Percentiles rank a stretch among this genome's conserved stretches.
These are phyloP conservation scores for Halyomorpha halys DNA, from an alignment of 1,140 invertebrate species.

Conservation along the genomic window DNA sequence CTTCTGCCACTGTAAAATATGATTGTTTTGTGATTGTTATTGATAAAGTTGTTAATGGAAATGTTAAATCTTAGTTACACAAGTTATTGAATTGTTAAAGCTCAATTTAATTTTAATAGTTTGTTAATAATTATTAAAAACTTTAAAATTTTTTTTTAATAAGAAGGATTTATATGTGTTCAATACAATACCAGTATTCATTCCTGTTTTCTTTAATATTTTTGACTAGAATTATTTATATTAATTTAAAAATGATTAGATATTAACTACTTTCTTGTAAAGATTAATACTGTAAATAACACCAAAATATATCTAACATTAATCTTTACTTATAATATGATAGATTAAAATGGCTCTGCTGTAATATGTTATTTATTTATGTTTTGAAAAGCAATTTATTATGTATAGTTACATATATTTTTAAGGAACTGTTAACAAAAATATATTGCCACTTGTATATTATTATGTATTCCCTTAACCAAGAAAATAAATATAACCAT, in stretches of 20 bases:
- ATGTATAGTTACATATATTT: slow-evolving; percentile 17
- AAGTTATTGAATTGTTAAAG: slow-evolving; percentile 13
- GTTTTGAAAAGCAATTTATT: background rate
- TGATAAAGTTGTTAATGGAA: slow-evolving; percentile 9
- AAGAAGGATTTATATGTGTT: slow-evolving; percentile 9
- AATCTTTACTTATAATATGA: background rate
- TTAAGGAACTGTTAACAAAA: slow-evolving; percentile 12
- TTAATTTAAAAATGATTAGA: background rate
- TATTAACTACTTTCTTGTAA: slow-evolving; percentile 3
- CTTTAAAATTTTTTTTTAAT: too few relatives aligned
- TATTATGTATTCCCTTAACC: background rate
- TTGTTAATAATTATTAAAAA: background rate
- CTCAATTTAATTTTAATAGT: slow-evolving; percentile 16
- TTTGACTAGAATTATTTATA: background rate
- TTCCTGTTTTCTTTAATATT: slow-evolving; percentile 8
- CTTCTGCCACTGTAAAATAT: slow-evolving; percentile 5
- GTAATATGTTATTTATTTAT: slow-evolving; percentile 18
- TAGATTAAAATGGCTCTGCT: slow-evolving; percentile 1
- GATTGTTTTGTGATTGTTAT: slow-evolving; percentile 11
- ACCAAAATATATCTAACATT: slow-evolving; percentile 10
- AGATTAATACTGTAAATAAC: slow-evolving; percentile 6
- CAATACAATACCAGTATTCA: background rate
- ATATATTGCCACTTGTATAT: slow-evolving; percentile 3
- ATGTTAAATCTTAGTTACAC: slow-evolving; percentile 14
- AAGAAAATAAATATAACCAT: too few relatives aligned